These are phyloP conservation scores for Rugalucina vietnamica DNA, from an alignment of 2,888 invertebrate species.

Conservation along the genomic window DNA sequence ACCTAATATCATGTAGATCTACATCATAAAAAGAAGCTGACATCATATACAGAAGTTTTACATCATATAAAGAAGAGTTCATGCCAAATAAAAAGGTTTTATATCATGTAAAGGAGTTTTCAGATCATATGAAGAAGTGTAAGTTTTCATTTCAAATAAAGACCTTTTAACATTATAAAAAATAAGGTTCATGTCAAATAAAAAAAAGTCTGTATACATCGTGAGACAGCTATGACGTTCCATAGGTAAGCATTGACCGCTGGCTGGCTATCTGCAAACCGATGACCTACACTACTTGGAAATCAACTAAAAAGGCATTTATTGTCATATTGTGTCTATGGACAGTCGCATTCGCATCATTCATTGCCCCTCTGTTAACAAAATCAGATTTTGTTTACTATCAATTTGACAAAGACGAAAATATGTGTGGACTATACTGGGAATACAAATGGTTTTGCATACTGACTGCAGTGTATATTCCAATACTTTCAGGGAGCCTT, in stretches of 20 bases:
- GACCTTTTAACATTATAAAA: too few relatives aligned
- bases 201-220: too few relatives aligned
- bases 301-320: conserved; percentile 31
- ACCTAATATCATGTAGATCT: too few relatives aligned
- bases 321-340: conserved; percentile 38
- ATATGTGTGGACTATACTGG: conserved; percentile 62
- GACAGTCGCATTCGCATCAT: conserved; percentile 52
- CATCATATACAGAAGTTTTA: too few relatives aligned
- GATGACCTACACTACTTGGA: conserved; percentile 48
- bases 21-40: too few relatives aligned
- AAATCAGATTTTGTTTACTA: conserved; percentile 53
- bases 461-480: conserved; percentile 56
- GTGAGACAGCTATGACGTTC: too few relatives aligned
- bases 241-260: conserved; percentile 66
- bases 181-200: too few relatives aligned
- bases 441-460: conserved; percentile 56
- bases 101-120: too few relatives aligned
- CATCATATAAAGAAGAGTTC: too few relatives aligned
- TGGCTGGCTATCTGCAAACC: conserved; percentile 65
- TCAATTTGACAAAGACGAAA: conserved; percentile 36
- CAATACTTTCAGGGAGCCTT: conserved; percentile 54
- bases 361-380: conserved; percentile 50
- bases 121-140: too few relatives aligned
- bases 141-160: too few relatives aligned
- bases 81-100: too few relatives aligned